These are phyloP conservation scores for Geotrupes spiniger DNA, from an alignment of 2,888 invertebrate genomes.

Conservation along the genomic window DNA sequence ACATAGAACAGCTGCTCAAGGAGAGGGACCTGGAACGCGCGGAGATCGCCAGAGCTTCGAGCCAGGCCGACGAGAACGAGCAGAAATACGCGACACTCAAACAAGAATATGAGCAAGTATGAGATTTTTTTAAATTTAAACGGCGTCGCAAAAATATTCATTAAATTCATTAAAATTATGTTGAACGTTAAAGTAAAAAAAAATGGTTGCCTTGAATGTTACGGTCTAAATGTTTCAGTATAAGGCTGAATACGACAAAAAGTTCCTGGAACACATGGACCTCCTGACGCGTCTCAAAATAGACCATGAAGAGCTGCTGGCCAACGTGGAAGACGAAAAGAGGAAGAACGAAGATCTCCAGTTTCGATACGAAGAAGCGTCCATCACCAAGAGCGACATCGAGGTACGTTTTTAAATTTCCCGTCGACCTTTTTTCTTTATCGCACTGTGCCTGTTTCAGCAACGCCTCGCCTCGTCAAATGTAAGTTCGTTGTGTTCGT, in stretches of 20 bases:
- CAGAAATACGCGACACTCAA: conserved; percentile 58
- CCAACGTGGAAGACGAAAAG: conserved; percentile 72
- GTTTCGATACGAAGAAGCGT: conserved; percentile 89
- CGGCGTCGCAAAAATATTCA: not conserved
- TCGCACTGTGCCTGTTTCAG: conserved; percentile 41
- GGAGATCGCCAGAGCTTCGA: conserved; percentile 80
- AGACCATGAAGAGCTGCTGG: conserved; percentile 57
- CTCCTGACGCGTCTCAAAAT: conserved; percentile 55
- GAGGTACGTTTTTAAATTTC: conserved; percentile 65
- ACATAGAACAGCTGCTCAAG: conserved; percentile 86
- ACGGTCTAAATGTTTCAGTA: no score
- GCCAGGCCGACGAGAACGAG: conserved; percentile 77
- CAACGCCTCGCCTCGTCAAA: conserved; percentile 50
- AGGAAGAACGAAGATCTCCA: conserved; percentile 86
- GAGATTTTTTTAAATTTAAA: conserved; percentile 21
- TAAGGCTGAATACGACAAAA: conserved; percentile 56
- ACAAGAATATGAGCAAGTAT: conserved; percentile 66
- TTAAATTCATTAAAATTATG: not conserved
- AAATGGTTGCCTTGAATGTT: conserved; percentile 1
- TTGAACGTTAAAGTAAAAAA: not conserved
- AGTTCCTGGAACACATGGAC: conserved; percentile 58
- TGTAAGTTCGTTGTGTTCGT: conserved; percentile 45
- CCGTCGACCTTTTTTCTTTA: conserved; percentile 1
- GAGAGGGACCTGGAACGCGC: conserved; percentile 89
- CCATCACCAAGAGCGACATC: conserved; percentile 82